Conservation (phyloP, 2,888 invertebrate genomes). For the Pseudococcus longispinus region DNA sequence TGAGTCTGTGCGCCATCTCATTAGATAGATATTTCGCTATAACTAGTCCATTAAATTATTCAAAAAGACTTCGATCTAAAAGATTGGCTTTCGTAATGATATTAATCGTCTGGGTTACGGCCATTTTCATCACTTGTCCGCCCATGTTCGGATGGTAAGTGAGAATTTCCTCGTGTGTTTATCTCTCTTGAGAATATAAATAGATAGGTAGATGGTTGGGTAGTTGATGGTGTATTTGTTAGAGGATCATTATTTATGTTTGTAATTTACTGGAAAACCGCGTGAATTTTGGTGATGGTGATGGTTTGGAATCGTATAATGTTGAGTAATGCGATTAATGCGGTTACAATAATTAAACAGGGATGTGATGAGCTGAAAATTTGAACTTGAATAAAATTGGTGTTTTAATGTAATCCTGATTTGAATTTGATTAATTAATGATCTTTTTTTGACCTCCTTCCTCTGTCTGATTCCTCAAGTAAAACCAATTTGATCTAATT, state of each 20-base stretch:
- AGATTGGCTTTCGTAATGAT: constrained; percentile 86
- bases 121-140: constrained; percentile 90
- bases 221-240: neutral
- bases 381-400: too few species aligned
- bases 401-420: too few species aligned
- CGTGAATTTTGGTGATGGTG: too few species aligned
- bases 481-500: too few species aligned
- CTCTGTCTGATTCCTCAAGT: too few species aligned
- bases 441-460: too few species aligned
- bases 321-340: too few species aligned
- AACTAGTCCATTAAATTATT: constrained; percentile 90
- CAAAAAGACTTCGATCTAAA: constrained; percentile 84
- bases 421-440: too few species aligned
- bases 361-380: too few species aligned
- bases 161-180: neutral
- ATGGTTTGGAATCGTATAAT: too few species aligned
- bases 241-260: neutral
- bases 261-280: neutral
- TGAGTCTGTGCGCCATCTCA: constrained; percentile 91
- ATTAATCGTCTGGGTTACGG: constrained; percentile 86
- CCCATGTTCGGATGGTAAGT: constrained; percentile 90
- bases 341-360: too few species aligned
- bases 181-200: neutral
- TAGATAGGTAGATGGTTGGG: neutral
- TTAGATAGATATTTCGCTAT: constrained; percentile 92